Percentiles rank a stretch among this genome's conserved stretches.
Conservation (phyloP, 2,797 vertebrate genomes). For the Cynodonichthys magdalenae region DNA sequence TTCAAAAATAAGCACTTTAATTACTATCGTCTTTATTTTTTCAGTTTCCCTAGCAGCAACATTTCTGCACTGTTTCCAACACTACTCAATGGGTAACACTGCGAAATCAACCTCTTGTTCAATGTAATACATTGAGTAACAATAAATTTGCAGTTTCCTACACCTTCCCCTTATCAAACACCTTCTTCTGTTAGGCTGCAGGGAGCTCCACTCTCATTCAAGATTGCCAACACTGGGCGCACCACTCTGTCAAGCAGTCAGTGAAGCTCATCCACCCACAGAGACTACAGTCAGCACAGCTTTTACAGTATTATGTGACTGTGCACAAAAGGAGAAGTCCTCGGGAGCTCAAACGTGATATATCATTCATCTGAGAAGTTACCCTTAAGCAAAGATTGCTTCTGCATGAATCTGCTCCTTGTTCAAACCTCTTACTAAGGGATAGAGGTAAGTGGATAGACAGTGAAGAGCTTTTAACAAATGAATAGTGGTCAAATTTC, state of each 20-base stretch:
- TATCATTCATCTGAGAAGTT: slow-evolving; percentile 46
- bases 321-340: slow-evolving; percentile 40
- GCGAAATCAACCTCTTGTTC: slow-evolving; percentile 16
- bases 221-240: slow-evolving; percentile 26
- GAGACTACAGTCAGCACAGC: slow-evolving; percentile 45
- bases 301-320: slow-evolving; percentile 46
- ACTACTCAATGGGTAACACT: slow-evolving; percentile 10
- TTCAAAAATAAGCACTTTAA: slow-evolving; percentile 11
- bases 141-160: slow-evolving; percentile 48
- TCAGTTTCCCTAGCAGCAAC: slow-evolving; percentile 10
- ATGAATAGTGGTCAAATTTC: slow-evolving; percentile 4
- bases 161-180: slow-evolving; percentile 39
- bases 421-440: slow-evolving; percentile 8
- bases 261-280: slow-evolving; percentile 62
- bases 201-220: slow-evolving; percentile 52
- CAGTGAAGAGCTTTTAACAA: slow-evolving; percentile 7
- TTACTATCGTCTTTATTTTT: slow-evolving; percentile 24
- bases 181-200: slow-evolving; percentile 28
- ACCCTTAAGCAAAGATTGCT: slow-evolving; percentile 33
- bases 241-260: slow-evolving; percentile 51
- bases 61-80: slow-evolving; percentile 7
- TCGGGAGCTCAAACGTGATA: slow-evolving; percentile 37
- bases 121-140: slow-evolving; percentile 60
- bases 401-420: slow-evolving; percentile 31
- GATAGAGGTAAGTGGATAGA: slow-evolving; percentile 21